Evolutionary conservation across 2,888 invertebrate genomes (phyloP), one percentile per base, ranked within the genome.

Genomic region (Stenodema calcarata): DNA sequence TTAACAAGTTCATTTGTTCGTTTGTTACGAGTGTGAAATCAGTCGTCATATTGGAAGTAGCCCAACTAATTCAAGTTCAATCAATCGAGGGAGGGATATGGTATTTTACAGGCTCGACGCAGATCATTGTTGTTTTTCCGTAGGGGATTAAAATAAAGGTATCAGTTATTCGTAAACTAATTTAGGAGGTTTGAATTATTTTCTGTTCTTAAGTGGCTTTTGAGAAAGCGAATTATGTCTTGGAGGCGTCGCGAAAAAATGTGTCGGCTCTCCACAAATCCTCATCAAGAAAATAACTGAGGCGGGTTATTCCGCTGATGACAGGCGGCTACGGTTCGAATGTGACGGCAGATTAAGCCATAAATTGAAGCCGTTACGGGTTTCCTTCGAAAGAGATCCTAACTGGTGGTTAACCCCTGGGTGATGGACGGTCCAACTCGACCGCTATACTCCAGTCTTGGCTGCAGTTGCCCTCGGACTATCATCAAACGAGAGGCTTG

Each of bases 341-440:
- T 73, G 73, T 73, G 73, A 73, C 73, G 73, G 73, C 18, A 73
- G 73, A 73, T 73, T 73, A 73, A 73, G 73, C 73, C 35, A 73
- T 73, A 73, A 73, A 73, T 73, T 73, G 35, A 73, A 73, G 35
- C 73, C 1, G 30, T 73, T 62, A 35, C 16, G 35, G 18, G 41
- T 73, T 41, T 73, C 16, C 73, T 73, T 73, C 73, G 80, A 50
- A 80, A 80, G 80, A 78, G 80, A 30, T 80, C 28, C 80, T 80
- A 80, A 80, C 80, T 54, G 50, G 80, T 80, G 80, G 78, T 78
- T 78, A 78, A 78, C 44, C 78, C 78, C 42, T 1, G 76, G 1
- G 44, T 78, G 78, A 78, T 78, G 78, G 78, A 78, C 78, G 78
- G 78, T 18, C n/a, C 78, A 11, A 62, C 23, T 18, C 50, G 44